Base-by-base conservation (phyloP, 2,888 invertebrate species). In the Pemphredon lugubris region DNA sequence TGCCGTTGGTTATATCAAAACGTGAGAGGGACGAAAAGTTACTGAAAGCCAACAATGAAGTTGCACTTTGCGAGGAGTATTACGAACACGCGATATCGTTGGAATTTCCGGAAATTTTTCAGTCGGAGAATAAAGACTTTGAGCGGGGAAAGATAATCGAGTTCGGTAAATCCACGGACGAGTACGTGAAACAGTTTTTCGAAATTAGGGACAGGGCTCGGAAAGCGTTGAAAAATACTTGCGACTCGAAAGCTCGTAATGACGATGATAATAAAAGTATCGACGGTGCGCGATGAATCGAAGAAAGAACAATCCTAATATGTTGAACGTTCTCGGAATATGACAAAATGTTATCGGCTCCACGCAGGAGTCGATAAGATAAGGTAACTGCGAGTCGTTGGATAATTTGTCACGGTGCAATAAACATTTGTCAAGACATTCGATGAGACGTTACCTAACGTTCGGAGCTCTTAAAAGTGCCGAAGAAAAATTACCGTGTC, bases 1-100 rank as follows among this genome's bases (percentile, higher is more conserved):
- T 91, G 77, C 94, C 94, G 0, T 81, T 94, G 23, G 90, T 92
- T 64, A 91, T 91, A 73, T 84, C 92, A 91, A 92, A 88, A 86
- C 91, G 51, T 91, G 93, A 86, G 89, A 92, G 65, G 85, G 91
- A 77, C 88, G 90, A 65, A 91, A 93, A 87, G 90, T 91, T 86
- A 87, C 90, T 81, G 90, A 86, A 82, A 48, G 84, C 81, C 0
- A 57, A 45, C 13, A 68, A 80, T 2, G 71, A 75, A 37, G 58
- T 75, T 6, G 58, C 42, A 0, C 37, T 61, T 5, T 59, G 53
- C 2, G 78, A 83, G 1, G 53, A 65, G 2, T 73, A 73, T 44
- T 84, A 83, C 23, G 60, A 64, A 16, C 63, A 81, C 1, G 67
- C 73, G 0, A 13, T 84, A 30, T 59, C 80, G n/a, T 61, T 68